Base-by-base conservation (phyloP, 2,113 vertebrate genomes). In the Cinclus mexicanus region DNA sequence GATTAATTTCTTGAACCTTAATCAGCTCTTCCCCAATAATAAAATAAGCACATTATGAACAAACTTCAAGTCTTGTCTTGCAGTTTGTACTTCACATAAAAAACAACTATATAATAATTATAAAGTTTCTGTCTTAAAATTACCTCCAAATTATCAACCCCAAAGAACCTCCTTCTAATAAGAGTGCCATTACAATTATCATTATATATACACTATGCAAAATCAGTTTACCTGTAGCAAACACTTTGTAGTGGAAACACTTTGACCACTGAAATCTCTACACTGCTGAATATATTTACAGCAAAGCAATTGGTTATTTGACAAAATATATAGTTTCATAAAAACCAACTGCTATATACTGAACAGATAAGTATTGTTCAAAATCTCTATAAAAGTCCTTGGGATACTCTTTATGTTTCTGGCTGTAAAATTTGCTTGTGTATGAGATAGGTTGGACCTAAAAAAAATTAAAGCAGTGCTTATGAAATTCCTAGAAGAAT, bases 1-100 rank as follows among this genome's bases (percentile, higher is more conserved):
- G 55, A 88, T 93, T 23, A 93, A 91, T 96, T 93, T 94, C 56
- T 59, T 94, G 46, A 92, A 70, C 44, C 56, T 23, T 63, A 70
- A 69, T 81, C 21, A 70, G 68, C 52, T 33, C 61, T 71, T 83
- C 57, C 55, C 33, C 41, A 63, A 31, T 47, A 86, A 93, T 49
- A 90, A 86, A 89, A 88, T 49, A 85, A 90, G 22, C 35, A 53
- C 0, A 0, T 46, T 86, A 59, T 31, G 39, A 87, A 29, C 39
- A 93, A 75, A 83, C 25, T 69, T 87, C 31, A 87, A 42, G 33
- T 50, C 59, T 92, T 81, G 29, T 59, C 76, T 63, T 92, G n/a
- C 35, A 93, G 21, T 67, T 47, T 86, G 33, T 52, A 75, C 33
- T 81, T 67, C 80, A 71, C 5, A 50, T 63, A 67, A 71, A 83